Base-by-base conservation (phyloP, 1,140 invertebrate genomes). In the Pissodes strobi region DNA sequence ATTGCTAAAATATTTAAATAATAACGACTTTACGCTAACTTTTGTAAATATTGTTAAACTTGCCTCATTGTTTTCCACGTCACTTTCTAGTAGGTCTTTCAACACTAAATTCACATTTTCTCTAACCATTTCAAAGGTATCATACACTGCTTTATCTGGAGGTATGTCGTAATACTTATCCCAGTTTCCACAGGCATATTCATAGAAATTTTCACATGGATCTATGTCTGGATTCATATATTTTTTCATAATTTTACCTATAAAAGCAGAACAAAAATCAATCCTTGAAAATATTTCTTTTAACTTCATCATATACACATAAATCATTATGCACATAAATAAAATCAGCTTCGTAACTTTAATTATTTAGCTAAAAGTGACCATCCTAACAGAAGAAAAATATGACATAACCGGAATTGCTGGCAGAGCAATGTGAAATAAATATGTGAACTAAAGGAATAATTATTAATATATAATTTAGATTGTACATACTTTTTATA, bases 141-240 rank as follows among this genome's bases (percentile, higher is more conserved):
- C 90, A 67, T 87, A 91, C 57, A 87, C 87, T 17, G 87, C 85
- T 78, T 90, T 90, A 73, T 92, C 91, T 67, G 87, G 87, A 2
- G 93, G 93, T 64, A 95, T 93, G 0, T 90, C 89, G 80, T 95
- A 91, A 27, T 86, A 79, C 25, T 85, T 84, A 21, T 87, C 85
- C 93, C 92, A 95, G 67, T 92, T 91, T 12, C 93, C 93, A 75
- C 94, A 97, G 0, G 93, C 88, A 72, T 89, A 97, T 72, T 91
- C 85, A 77, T 95, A 97, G 76, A 97, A 97, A 76, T 98, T 93
- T 1, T 90, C 80, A 76, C 95, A 98, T 0, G 95, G 94, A 79
- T 95, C 85, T 0, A 85, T 85, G 13, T 76, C 80, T 0, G 72
- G 76, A 71, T 95, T 90, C 89, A 95, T 94, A 68, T 89, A 90